Percentiles rank a stretch among this genome's conserved stretches.
Conservation (phyloP, 2,113 vertebrate genomes). For the Elaphurus davidianus region DNA sequence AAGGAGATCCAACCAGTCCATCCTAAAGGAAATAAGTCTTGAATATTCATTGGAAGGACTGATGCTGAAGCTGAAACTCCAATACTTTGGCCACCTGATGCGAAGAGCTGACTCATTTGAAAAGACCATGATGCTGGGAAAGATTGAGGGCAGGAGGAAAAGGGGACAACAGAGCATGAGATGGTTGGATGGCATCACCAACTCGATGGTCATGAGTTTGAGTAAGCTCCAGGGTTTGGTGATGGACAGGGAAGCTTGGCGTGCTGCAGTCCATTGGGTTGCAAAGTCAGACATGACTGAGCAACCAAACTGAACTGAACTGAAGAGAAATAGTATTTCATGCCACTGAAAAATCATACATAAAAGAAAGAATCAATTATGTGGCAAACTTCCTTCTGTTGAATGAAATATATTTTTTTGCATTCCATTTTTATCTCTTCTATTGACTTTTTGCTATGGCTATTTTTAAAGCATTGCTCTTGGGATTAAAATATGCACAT, state of each 20-base stretch:
- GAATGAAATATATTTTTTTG: background rate
- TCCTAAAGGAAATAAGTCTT: background rate
- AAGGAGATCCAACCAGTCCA: background rate
- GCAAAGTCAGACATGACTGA: background rate
- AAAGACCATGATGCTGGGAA: background rate
- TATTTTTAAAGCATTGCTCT: background rate
- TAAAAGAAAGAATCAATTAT: background rate
- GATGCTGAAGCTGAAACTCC: background rate
- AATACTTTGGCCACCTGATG: background rate
- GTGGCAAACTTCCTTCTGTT: background rate
- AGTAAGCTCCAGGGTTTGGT: background rate
- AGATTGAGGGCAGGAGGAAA: background rate
- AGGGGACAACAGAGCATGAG: background rate
- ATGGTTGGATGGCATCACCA: background rate
- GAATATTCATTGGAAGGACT: background rate
- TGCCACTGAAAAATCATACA: background rate
- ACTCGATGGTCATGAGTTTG: background rate
- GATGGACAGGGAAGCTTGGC: background rate
- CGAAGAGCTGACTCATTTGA: background rate
- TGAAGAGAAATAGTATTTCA: background rate
- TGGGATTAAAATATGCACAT: background rate
- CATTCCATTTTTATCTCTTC: background rate
- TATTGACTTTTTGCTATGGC: background rate
- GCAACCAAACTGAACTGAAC: background rate
- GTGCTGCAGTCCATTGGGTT: background rate